These are phyloP conservation scores for Karalla daura DNA, from an alignment of 2,797 vertebrate species.

Conservation along the genomic window DNA sequence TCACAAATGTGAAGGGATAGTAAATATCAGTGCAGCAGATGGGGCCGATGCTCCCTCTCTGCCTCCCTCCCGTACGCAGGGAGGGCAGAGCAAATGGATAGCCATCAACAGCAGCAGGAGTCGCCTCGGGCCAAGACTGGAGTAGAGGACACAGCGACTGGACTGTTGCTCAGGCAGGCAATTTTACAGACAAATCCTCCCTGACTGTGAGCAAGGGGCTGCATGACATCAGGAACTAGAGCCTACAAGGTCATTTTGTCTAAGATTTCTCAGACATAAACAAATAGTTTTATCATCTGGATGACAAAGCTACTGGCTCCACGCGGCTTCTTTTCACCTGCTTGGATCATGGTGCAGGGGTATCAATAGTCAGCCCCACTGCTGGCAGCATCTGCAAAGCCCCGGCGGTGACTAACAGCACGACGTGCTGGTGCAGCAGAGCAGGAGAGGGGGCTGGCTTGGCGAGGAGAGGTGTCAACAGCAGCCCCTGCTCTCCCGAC, in stretches of 20 bases:
- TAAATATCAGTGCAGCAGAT: slow-evolving; percentile 81
- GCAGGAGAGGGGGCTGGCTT: slow-evolving; percentile 7
- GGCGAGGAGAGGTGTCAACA: slow-evolving; percentile 33
- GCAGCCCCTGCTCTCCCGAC: slow-evolving; percentile 14
- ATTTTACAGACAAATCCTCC: slow-evolving; percentile 66
- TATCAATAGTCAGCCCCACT: slow-evolving; percentile 50
- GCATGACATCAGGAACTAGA: slow-evolving; percentile 39
- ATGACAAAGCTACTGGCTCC: slow-evolving; percentile 51
- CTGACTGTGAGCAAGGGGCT: slow-evolving; percentile 46
- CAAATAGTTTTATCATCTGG: slow-evolving; percentile 42
- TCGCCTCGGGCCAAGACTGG: slow-evolving; percentile 74
- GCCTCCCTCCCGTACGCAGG: slow-evolving; percentile 65
- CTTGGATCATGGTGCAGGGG: slow-evolving; percentile 37
- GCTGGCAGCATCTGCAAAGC: slow-evolving; percentile 47
- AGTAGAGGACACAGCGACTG: slow-evolving; percentile 69
- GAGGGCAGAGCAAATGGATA: slow-evolving; percentile 76
- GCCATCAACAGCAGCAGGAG: slow-evolving; percentile 80
- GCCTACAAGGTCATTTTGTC: slow-evolving; percentile 44
- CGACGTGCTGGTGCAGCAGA: slow-evolving; percentile 56
- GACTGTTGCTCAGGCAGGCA: slow-evolving; percentile 68
- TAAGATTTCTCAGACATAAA: slow-evolving; percentile 48
- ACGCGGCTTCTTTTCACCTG: slow-evolving; percentile 14
- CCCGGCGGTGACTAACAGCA: slow-evolving; percentile 46
- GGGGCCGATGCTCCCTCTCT: slow-evolving; percentile 77
- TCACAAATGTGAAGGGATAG: slow-evolving; percentile 75